Evolutionary conservation across 2,113 vertebrate species (phyloP), one percentile per base, ranked within the genome.

Genomic region (Microcebus jonahi): DNA sequence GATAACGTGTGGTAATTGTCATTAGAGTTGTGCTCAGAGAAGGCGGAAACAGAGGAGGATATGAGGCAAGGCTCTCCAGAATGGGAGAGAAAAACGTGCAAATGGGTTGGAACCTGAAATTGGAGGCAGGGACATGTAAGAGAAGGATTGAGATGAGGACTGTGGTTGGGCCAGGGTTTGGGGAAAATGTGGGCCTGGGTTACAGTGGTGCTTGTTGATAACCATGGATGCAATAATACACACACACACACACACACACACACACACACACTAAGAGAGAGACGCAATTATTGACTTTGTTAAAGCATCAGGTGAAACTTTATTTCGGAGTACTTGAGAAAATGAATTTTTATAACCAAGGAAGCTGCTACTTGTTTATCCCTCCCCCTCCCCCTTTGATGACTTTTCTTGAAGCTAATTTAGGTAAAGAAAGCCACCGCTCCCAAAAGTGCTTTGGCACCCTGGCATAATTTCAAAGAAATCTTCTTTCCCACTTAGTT

Each of bases 401-500:
- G 96, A 93, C 95, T 97, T 95, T 67, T 93, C 89, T 63, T 80
- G 70, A 95, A 91, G 65, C 86, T 92, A 90, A 98, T 95, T 97
- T 94, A 94, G 48, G 85, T 91, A 65, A 95, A 96, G 82, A 97
- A 93, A 98, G 88, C 92, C 87, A 86, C 80, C 0, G 86, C 97
- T 96, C 98, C 95, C 77, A 90, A 96, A 97, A 92, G 94, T 82
- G 88, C 76, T 96, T 96, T 55, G 77, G 77, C 90, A 84, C 70
- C 80, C 77, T 98, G 96, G 91, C 92, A 76, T 81, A 59, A 50
- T 67, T 83, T 98, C 88, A 96, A 97, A 97, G 91, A 93, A 95
- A 79, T 94, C 97, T 86, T 89, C 65, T 96, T 98, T 98, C 97
- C 97, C 97, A 61, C 95, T 97, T 95, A 97, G 97, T 96, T 98